Base-by-base conservation (phyloP, 2,113 vertebrate species). In the Percopsis transmontana region DNA sequence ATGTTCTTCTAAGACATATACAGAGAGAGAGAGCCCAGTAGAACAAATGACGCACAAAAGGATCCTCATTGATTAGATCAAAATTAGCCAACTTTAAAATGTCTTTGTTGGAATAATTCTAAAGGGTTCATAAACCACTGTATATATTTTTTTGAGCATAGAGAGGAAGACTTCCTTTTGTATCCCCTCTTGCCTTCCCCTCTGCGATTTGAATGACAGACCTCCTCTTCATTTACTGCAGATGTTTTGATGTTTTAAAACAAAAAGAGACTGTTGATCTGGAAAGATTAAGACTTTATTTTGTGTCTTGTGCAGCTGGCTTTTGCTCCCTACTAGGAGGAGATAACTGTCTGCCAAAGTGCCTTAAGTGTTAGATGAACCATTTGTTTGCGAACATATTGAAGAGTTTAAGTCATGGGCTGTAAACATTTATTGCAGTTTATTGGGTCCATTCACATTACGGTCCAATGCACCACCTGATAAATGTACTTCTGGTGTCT, bases 401-500 rank as follows among this genome's bases (percentile, higher is more conserved):
- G 83, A 68, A 86, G 68, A 79, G 81, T 85, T 88, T 78, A 87
- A 78, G 74, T 81, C 54, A 42, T 47, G 51, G 70, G 72, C 54
- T 85, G 82, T 87, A 84, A 90, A 88, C 77, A 72, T 88, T 85
- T 81, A 85, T 79, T 85, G 76, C 81, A 24, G 65, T 84, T 84
- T 81, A 81, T 76, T 81, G 76, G 52, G 62, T 59, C 68, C 50
- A 60, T 85, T 82, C 77, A 74, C 61, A 58, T 82, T 58, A 72
- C 50, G 69, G 55, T 68, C 75, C 59, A 65, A n/a, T 40, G 60
- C 66, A 80, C 70, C 83, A 83, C 81, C 72, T 88, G 86, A 79
- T 77, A 68, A 83, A 80, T 47, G 4, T 47, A 14, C 24, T 39
- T 48, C 45, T 58, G 54, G 38, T 79, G 50, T 69, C 48, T 53